Conservation (phyloP, 2,888 invertebrate genomes). For the Calameuta idolon region DNA sequence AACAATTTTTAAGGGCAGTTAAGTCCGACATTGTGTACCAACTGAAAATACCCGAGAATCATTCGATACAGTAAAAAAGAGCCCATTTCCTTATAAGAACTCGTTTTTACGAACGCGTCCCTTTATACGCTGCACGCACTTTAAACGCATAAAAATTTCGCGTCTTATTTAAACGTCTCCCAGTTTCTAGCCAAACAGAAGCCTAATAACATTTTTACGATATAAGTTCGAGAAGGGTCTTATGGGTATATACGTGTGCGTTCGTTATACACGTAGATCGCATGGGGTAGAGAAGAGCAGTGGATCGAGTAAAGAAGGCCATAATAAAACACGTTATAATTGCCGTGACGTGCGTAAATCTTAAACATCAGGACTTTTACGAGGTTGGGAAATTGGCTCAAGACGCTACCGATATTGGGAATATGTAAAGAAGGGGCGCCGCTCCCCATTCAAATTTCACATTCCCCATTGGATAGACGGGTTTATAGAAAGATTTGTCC, state of each 20-base stretch:
- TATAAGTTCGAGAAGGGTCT: conserved; percentile 56
- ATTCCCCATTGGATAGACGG: not conserved
- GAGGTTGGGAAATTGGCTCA: conserved; percentile 61
- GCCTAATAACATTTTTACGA: conserved; percentile 66
- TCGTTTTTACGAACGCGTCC: conserved; percentile 39
- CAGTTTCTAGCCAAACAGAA: conserved; percentile 31
- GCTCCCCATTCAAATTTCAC: not conserved
- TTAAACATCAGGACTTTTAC: conserved; percentile 62
- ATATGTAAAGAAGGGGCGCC: not conserved
- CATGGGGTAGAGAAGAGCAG: conserved; percentile 38
- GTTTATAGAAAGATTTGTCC: not conserved
- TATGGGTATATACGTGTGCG: not conserved
- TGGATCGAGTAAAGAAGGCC: conserved; percentile 26
- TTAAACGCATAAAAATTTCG: conserved; percentile 51
- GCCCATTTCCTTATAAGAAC: conserved; percentile 34
- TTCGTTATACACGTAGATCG: conserved; percentile 44
- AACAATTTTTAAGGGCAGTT: conserved; percentile 61
- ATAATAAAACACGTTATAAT: conserved; percentile 66
- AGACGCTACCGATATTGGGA: conserved; percentile 44
- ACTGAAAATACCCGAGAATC: conserved; percentile 29
- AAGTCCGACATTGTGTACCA: conserved; percentile 43
- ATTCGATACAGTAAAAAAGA: conserved; percentile 26
- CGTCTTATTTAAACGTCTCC: conserved; percentile 62
- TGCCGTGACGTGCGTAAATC: conserved; percentile 63
- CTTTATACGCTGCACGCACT: conserved; percentile 45